phyloP scores from a whole-genome alignment of 2,797 vertebrate species.

The Macroramphosus scolopax region DNA sequence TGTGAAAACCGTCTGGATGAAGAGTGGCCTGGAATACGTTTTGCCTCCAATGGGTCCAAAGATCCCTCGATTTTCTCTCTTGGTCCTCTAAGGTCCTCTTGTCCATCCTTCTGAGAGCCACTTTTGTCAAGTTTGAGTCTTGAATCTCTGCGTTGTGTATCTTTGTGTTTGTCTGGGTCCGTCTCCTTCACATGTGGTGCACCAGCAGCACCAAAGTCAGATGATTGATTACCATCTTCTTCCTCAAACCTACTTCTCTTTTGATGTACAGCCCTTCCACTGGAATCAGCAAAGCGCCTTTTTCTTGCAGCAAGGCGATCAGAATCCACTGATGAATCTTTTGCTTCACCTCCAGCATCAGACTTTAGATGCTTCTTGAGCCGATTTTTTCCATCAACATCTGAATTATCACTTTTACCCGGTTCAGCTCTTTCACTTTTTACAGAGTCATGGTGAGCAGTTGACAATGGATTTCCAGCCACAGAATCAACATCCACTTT shows the following conservation, averaged over 20 bases:
- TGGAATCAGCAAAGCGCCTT: constrained; percentile 90
- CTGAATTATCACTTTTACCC: constrained; percentile 84
- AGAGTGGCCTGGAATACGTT: constrained; percentile 71
- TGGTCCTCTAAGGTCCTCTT: constrained; percentile 78
- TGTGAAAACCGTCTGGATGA: constrained; percentile 78
- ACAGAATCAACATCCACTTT: constrained; percentile 86
- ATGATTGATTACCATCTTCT: constrained; percentile 83
- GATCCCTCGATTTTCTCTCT: constrained; percentile 80
- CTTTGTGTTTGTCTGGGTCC: constrained; percentile 89
- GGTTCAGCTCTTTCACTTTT: constrained; percentile 84
- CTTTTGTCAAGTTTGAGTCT: constrained; percentile 88
- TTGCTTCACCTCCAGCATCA: constrained; percentile 81
- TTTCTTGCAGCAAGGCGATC: constrained; percentile 94
- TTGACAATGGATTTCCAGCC: constrained; percentile 73
- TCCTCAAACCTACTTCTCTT: constrained; percentile 88
- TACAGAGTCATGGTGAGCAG: constrained; percentile 75
- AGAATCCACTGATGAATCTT: constrained; percentile 81
- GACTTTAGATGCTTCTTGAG: constrained; percentile 88
- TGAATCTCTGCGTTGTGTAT: constrained; percentile 86
- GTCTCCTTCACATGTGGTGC: constrained; percentile 76
- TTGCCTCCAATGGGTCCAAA: constrained; percentile 79
- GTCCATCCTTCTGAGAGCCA: constrained; percentile 85
- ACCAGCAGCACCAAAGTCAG: constrained; percentile 65
- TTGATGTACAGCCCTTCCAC: constrained; percentile 81
- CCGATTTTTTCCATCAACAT: constrained; percentile 86